phyloP scores from a whole-genome alignment of 2,797 vertebrate species.

The Danio albolineatus region DNA sequence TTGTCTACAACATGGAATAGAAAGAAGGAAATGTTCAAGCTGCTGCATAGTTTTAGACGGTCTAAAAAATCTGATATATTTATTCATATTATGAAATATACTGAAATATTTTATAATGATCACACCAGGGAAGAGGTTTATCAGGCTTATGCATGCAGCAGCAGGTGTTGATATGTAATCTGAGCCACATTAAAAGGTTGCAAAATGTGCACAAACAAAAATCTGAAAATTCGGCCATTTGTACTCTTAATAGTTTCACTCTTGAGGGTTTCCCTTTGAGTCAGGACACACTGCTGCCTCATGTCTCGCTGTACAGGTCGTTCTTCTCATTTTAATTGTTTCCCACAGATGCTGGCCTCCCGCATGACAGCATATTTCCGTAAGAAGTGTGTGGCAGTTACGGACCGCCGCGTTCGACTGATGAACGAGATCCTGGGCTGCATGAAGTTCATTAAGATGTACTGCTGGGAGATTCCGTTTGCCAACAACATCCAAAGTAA shows the following conservation, averaged over 20 bases:
- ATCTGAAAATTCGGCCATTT: not conserved
- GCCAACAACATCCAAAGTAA: slow-evolving; percentile 82
- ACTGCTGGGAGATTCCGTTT: slow-evolving; percentile 85
- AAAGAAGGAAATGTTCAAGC: too few species aligned
- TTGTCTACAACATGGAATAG: too few species aligned
- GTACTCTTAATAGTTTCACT: not conserved
- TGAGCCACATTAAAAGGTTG: not conserved
- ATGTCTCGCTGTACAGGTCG: slow-evolving; percentile 5
- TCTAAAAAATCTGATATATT: too few species aligned
- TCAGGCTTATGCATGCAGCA: not conserved
- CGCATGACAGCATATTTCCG: slow-evolving; percentile 85
- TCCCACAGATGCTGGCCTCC: slow-evolving; percentile 81
- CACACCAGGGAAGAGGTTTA: not conserved
- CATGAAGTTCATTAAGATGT: slow-evolving; percentile 90
- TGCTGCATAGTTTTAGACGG: too few species aligned
- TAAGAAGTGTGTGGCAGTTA: slow-evolving; percentile 81
- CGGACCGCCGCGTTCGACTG: slow-evolving; percentile 82
- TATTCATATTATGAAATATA: too few species aligned
- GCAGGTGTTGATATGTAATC: not conserved
- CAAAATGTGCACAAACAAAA: not conserved
- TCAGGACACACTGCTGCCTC: not conserved
- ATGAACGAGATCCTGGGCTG: slow-evolving; percentile 87
- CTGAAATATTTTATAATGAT: not conserved
- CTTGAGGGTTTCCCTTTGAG: slow-evolving; percentile 43
- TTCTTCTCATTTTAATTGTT: slow-evolving; percentile 3